phyloP scores from a whole-genome alignment of 2,113 vertebrate species.

The Semnornis frantzii region DNA sequence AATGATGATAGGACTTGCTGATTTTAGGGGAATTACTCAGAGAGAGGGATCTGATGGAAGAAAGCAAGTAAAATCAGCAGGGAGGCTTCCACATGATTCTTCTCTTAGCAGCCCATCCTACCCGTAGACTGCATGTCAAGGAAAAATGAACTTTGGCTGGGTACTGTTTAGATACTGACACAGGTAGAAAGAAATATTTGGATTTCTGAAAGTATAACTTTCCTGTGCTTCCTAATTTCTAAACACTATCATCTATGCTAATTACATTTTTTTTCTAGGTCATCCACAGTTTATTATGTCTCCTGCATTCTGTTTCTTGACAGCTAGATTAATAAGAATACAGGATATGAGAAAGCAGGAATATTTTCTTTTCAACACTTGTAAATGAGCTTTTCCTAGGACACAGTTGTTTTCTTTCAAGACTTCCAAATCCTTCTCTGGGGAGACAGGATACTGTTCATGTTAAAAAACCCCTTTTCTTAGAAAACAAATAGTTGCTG shows the following conservation, averaged over 20 bases:
- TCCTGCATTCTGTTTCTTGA: background rate
- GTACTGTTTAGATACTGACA: background rate
- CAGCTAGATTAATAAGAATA: background rate
- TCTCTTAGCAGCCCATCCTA: background rate
- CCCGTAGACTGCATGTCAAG: background rate
- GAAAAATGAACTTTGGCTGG: background rate
- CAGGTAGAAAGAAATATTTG: background rate
- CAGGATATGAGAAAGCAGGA: background rate
- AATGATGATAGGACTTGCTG: background rate
- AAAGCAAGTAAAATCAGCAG: background rate
- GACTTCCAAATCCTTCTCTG: background rate
- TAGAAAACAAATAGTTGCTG: background rate
- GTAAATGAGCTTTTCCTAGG: background rate
- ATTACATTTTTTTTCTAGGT: background rate
- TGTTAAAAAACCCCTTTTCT: background rate
- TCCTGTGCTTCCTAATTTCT: background rate
- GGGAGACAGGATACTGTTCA: background rate
- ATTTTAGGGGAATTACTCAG: background rate
- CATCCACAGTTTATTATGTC: background rate
- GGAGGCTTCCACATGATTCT: background rate
- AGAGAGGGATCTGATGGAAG: background rate
- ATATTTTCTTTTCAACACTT: background rate
- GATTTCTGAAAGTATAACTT: background rate
- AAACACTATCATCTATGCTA: background rate
- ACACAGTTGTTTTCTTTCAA: background rate